A percentile compares a stretch with the other conserved stretches of the same genome.
These are phyloP conservation scores for Venustaconcha ellipsiformis DNA, from an alignment of 1,140 invertebrate species.

Conservation along the genomic window DNA sequence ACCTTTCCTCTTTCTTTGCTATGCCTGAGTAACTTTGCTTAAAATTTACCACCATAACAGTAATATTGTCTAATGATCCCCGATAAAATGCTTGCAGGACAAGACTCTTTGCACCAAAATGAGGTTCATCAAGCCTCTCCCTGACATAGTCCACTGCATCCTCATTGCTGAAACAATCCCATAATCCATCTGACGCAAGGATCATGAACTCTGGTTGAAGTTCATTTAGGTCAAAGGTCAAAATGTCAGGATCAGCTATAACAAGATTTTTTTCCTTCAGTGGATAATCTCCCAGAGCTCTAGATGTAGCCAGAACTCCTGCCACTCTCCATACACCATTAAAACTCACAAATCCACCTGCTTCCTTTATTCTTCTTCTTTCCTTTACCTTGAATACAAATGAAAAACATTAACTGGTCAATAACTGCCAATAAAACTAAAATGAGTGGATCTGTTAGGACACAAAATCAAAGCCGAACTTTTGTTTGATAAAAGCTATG, in stretches of 20 bases:
- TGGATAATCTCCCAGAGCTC: conserved; percentile 94
- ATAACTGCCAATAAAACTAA: no score
- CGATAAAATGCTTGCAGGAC: conserved; percentile 90
- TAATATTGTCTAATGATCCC: conserved; percentile 96
- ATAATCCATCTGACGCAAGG: conserved; percentile 93
- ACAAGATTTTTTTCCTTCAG: conserved; percentile 94
- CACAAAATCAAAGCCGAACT: no score
- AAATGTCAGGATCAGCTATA: conserved; percentile 94
- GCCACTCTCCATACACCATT: conserved; percentile 97
- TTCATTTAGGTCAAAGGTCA: conserved; percentile 83
- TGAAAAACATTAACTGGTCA: conserved; percentile 11
- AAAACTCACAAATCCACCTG: conserved; percentile 84
- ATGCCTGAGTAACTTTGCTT: conserved; percentile 4
- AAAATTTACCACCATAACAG: conserved; percentile 91
- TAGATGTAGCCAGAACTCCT: conserved; percentile 93
- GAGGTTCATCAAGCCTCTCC: conserved; percentile 79
- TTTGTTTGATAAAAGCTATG: no score
- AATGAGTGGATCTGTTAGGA: no score
- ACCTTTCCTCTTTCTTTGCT: no score
- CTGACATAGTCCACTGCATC: conserved; percentile 84
- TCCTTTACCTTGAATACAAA: conserved; percentile 71
- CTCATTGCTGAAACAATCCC: conserved; percentile 96
- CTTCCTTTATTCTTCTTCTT: conserved; percentile 59
- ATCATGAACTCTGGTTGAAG: conserved; percentile 89
- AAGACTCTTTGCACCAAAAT: conserved; percentile 90